Percentiles rank a stretch among this genome's conserved stretches.
Conservation (phyloP, 1,140 invertebrate species). For the Drosophila kepulauana region DNA sequence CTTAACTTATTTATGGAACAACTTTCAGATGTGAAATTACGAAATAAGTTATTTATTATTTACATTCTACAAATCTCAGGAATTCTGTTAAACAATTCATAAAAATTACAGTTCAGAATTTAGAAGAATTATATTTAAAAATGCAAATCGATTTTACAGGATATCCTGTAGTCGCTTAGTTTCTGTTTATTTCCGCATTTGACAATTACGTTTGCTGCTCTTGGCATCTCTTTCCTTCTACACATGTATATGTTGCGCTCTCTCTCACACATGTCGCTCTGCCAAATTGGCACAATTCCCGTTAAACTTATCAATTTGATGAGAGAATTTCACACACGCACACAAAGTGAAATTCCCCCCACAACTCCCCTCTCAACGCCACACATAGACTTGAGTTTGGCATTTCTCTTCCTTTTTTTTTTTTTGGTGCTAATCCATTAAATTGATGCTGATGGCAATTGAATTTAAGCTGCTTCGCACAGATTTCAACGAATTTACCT, state of each 20-base stretch:
- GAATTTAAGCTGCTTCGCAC: conserved; percentile 75
- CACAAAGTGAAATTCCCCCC: background rate
- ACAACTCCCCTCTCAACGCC: background rate
- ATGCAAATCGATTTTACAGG: background rate
- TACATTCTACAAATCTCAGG: too few relatives aligned
- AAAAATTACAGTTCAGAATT: too few relatives aligned
- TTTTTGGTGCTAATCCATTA: conserved; percentile 75
- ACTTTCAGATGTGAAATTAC: too few relatives aligned
- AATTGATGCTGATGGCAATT: conserved; percentile 78
- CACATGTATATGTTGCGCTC: too few relatives aligned
- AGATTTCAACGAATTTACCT: conserved; percentile 70
- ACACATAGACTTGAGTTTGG: conserved; percentile 39
- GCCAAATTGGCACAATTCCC: conserved; percentile 78
- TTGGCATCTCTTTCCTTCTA: background rate
- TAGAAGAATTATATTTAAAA: too few relatives aligned
- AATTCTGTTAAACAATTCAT: too few relatives aligned
- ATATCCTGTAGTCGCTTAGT: background rate
- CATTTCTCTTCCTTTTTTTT: conserved; percentile 22
- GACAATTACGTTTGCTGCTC: conserved; percentile 47
- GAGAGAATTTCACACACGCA: conserved; percentile 48
- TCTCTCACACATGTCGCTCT: conserved; percentile 2
- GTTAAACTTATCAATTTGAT: conserved; percentile 81
- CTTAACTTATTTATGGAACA: too few relatives aligned
- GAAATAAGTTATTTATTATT: too few relatives aligned
- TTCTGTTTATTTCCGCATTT: conserved; percentile 31